Conservation (phyloP, 2,888 invertebrate species). For the Brachycybe producta region DNA sequence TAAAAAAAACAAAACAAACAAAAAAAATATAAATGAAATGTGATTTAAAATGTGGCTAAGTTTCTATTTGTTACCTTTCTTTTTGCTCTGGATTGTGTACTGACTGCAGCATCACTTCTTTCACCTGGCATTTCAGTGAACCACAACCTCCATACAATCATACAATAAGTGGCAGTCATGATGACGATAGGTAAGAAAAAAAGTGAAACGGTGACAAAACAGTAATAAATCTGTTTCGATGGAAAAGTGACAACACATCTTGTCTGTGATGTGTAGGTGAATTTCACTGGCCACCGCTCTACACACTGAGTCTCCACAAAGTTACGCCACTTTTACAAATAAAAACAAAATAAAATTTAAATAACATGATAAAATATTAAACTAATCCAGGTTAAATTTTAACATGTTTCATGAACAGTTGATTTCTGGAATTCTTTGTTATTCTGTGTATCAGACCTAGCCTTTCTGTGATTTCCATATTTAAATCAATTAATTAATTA, state of each 20-base stretch:
- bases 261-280: slow-evolving; percentile 20
- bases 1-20: slow-evolving; percentile 3
- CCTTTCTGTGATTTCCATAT: no score
- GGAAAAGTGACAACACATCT: slow-evolving; percentile 24
- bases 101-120: slow-evolving; percentile 27
- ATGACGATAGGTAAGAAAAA: slow-evolving; percentile 37
- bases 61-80: slow-evolving; percentile 25
- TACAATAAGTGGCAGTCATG: slow-evolving; percentile 35
- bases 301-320: slow-evolving; percentile 34
- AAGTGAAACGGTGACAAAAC: slow-evolving; percentile 32
- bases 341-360: neutral
- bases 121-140: slow-evolving; percentile 34
- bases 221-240: slow-evolving; percentile 27
- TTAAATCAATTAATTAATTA: no score
- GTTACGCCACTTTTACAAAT: slow-evolving; percentile 30
- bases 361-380: no score
- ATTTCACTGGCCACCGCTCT: slow-evolving; percentile 28
- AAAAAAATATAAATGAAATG: neutral
- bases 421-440: neutral
- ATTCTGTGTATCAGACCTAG: no score
- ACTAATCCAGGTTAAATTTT: no score
- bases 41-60: slow-evolving; percentile 13
- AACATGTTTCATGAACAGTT: neutral
- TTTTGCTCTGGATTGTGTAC: slow-evolving; percentile 28
- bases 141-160: slow-evolving; percentile 37